Conservation (phyloP, 2,888 invertebrate species). For the Pristionchus entomophagus region DNA sequence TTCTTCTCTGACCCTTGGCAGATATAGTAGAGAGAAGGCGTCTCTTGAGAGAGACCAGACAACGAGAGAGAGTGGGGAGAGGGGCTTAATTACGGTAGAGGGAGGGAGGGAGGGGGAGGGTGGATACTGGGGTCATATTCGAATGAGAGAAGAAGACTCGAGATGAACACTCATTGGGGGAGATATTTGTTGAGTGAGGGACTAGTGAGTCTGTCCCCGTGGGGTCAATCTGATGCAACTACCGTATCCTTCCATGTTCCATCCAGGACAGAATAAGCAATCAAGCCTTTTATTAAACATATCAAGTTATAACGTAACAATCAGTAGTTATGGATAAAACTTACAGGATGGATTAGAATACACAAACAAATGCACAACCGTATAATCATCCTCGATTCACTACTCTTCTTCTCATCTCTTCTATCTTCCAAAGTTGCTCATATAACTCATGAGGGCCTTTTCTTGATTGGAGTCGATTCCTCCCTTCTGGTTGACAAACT, state of each 20-base stretch:
- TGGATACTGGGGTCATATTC: conserved; percentile 30
- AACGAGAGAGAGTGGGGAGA: conserved; percentile 13
- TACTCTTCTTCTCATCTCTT: not conserved
- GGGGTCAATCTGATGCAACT: not conserved
- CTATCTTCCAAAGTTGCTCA: not conserved
- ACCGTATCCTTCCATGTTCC: not conserved
- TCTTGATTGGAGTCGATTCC: conserved; percentile 25
- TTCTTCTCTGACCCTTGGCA: conserved; percentile 25
- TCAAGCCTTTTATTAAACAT: not conserved
- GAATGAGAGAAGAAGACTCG: not conserved
- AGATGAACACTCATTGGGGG: conserved; percentile 9
- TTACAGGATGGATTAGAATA: not conserved
- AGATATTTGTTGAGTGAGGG: not conserved
- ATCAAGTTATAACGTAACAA: not conserved
- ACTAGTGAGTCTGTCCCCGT: not conserved
- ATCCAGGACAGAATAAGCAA: not conserved
- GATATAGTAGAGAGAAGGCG: conserved; percentile 34
- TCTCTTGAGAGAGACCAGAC: conserved; percentile 42
- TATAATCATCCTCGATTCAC: conserved; percentile 10
- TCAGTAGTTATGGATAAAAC: not conserved
- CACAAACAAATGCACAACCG: no score
- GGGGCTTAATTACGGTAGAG: conserved; percentile 47
- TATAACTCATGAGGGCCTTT: conserved; percentile 31
- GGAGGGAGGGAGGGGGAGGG: not conserved
- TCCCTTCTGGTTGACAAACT: conserved; percentile 46